phyloP scores from a whole-genome alignment of 2,797 vertebrate genomes.

The Chiroxiphia lanceolata region DNA sequence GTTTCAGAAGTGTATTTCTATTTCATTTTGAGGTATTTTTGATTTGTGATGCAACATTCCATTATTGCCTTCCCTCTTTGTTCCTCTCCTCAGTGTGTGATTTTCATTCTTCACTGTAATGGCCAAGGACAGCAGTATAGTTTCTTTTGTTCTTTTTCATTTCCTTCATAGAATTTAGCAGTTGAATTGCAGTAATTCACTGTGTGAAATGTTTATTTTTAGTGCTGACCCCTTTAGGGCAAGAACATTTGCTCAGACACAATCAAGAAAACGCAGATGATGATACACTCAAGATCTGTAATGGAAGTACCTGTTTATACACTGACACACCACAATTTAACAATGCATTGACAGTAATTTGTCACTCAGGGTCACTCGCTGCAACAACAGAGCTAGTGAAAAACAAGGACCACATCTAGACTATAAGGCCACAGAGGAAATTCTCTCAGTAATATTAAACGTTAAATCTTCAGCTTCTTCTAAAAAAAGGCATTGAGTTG shows the following conservation, averaged over 20 bases:
- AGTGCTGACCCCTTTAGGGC: not conserved
- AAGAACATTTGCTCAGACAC: not conserved
- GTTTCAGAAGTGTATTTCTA: not conserved
- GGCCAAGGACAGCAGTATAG: not conserved
- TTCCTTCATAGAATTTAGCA: conserved; percentile 3
- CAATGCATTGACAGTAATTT: not conserved
- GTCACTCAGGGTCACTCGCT: not conserved
- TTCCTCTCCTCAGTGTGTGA: not conserved
- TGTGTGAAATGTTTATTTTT: not conserved
- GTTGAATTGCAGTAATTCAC: conserved; percentile 12
- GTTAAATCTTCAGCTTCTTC: not conserved
- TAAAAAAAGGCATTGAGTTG: not conserved
- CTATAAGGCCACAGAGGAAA: not conserved
- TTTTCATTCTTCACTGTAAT: not conserved
- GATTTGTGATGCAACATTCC: not conserved
- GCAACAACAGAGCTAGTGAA: not conserved
- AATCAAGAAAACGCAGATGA: not conserved
- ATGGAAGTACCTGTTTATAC: not conserved
- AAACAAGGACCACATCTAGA: not conserved
- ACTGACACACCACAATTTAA: not conserved
- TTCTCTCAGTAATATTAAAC: not conserved
- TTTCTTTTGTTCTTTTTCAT: conserved; percentile 10
- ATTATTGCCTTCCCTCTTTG: not conserved
- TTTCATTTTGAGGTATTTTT: not conserved
- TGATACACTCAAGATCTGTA: not conserved